phyloP scores from a whole-genome alignment of 35 echinoderm and acorn worm species.

The Strongylocentrotus purpuratus region DNA sequence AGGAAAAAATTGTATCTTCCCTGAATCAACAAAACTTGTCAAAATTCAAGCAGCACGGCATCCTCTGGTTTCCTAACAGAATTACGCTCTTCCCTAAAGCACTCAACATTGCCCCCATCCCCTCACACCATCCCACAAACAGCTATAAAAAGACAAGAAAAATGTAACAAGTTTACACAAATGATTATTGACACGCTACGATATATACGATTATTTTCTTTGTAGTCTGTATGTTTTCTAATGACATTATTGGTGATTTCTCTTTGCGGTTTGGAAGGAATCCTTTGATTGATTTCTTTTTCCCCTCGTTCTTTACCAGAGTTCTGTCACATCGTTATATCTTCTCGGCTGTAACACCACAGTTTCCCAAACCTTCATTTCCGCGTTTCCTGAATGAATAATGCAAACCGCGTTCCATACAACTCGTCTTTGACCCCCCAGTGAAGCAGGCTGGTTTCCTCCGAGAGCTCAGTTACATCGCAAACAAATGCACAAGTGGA shows the following conservation, averaged over 20 bases:
- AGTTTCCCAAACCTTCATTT: conserved; percentile 30
- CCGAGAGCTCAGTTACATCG: neutral
- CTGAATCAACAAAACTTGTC: neutral
- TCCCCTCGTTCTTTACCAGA: neutral
- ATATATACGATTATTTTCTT: neutral
- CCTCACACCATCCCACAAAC: neutral
- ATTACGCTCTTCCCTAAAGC: neutral
- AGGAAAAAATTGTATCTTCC: neutral
- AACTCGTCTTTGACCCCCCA: neutral
- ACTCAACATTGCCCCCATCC: neutral
- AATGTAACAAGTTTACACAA: neutral
- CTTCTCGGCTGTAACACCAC: neutral
- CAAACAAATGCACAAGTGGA: neutral
- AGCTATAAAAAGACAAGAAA: neutral
- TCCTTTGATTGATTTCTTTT: conserved; percentile 20
- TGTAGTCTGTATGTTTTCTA: conserved; percentile 27
- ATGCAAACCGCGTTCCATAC: conserved; percentile 7
- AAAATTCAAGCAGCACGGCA: neutral
- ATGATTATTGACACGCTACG: neutral
- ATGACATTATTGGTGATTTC: neutral
- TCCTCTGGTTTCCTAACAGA: neutral
- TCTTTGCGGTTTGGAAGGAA: neutral
- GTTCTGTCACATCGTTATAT: neutral
- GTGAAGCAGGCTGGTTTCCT: neutral
- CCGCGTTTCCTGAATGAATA: conserved; percentile 23